Percentiles rank a stretch among this genome's conserved stretches.
These are phyloP conservation scores for Patella ulyssiponensis DNA, from an alignment of 2,888 invertebrate genomes.

Conservation along the genomic window DNA sequence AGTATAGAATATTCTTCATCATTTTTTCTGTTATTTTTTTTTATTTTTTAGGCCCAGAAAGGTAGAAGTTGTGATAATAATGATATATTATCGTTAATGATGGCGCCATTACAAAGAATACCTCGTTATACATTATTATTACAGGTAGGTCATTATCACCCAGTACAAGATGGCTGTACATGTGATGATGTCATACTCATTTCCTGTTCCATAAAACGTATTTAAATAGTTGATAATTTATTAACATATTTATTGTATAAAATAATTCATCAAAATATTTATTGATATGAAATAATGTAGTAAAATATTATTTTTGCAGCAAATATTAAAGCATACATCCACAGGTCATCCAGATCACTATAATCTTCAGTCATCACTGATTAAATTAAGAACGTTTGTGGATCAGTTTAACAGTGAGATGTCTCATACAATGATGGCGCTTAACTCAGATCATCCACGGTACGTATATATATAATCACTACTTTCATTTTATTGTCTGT, in stretches of 20 bases:
- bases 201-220: too few species aligned
- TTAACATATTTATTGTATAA: too few species aligned
- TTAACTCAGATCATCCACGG: constrained; percentile 30
- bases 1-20: too few species aligned
- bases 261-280: too few species aligned
- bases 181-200: too few species aligned
- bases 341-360: constrained; percentile 71
- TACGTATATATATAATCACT: neutral
- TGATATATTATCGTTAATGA: constrained; percentile 69
- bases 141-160: constrained; percentile 62
- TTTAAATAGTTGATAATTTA: too few species aligned
- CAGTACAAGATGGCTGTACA: too few species aligned
- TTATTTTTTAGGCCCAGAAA: neutral
- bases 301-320: constrained; percentile 45
- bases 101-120: constrained; percentile 73
- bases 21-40: too few species aligned
- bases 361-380: constrained; percentile 68
- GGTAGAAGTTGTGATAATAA: neutral
- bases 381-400: constrained; percentile 71
- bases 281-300: too few species aligned
- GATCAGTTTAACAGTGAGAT: constrained; percentile 72
- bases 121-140: constrained; percentile 73
- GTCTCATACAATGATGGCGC: constrained; percentile 72
- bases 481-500: too few species aligned
- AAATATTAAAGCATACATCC: constrained; percentile 71